phyloP scores from a whole-genome alignment of 2,113 vertebrate species.

The Anhinga anhinga region DNA sequence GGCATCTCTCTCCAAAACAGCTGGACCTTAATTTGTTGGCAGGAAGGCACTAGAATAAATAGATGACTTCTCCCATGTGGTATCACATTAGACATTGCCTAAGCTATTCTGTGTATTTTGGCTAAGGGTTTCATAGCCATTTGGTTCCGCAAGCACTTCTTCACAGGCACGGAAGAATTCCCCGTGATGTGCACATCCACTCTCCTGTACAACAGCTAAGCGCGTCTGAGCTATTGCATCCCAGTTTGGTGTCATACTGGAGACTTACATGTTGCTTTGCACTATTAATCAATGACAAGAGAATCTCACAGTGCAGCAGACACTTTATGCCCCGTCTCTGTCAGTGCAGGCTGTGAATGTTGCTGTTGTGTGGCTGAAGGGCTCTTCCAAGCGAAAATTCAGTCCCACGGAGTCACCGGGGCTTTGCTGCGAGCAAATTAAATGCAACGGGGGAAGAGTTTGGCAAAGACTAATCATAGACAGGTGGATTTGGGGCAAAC shows the following conservation, averaged over 20 bases:
- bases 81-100: background rate
- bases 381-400: background rate
- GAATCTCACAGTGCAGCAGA: background rate
- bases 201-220: background rate
- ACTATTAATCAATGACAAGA: background rate
- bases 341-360: background rate
- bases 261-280: background rate
- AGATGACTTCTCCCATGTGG: background rate
- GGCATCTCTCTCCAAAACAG: background rate
- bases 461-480: background rate
- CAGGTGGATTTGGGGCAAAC: background rate
- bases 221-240: rapidly evolving
- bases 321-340: background rate
- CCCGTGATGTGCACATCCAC: background rate
- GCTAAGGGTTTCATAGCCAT: background rate
- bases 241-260: background rate
- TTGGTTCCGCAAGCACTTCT: background rate
- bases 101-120: background rate
- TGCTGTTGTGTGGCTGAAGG: background rate
- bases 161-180: background rate
- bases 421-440: background rate
- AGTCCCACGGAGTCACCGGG: background rate
- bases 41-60: background rate
- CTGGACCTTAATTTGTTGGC: background rate
- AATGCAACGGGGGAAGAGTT: background rate